Evolutionary conservation across 2,113 vertebrate species (phyloP), one percentile per base, ranked within the genome.

Genomic region (Atlantisia rogersi): DNA sequence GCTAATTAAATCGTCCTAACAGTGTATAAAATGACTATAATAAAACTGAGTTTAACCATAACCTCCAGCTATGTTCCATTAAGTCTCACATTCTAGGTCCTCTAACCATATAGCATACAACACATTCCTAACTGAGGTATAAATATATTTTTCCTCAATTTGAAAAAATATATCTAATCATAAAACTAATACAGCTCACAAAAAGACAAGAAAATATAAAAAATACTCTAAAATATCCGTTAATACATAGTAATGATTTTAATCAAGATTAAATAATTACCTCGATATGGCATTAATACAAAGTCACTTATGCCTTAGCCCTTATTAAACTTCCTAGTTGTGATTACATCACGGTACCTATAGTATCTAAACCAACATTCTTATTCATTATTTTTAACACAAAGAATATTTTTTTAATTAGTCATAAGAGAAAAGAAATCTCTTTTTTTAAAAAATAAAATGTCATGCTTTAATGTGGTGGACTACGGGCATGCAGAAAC

Each of bases 1-100:
- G 95, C 95, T 97, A 97, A 97, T 97, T 98, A 97, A 97, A 96
- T 96, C 50, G 17, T 94, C 94, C 94, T 95, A 97, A 94, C 86
- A 96, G 92, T 86, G 94, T 97, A 96, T 97, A 93, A 95, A 97
- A 98, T 95, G 82, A 67, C 96, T 94, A 93, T 94, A 96, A 97
- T 97, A 97, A 97, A 97, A 96, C 87, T 94, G 94, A 97, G 87
- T 95, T 97, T 96, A 97, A 94, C 93, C 95, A 95, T 97, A 97
- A 96, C 97, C 95, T 96, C 95, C 93, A 97, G 97, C 96, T 87
- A 90, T 96, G 90, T 97, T 97, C 91, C 96, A 74, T 83, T 95
- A 93, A 76, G 83, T 60, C 79, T 94, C 79, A 86, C 69, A 94
- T 91, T 97, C 65, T 93, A 86, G 88, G 90, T 88, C 90, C 82